Base-by-base conservation (phyloP, 2,888 invertebrate genomes). In the Oligia fasciuncula region DNA sequence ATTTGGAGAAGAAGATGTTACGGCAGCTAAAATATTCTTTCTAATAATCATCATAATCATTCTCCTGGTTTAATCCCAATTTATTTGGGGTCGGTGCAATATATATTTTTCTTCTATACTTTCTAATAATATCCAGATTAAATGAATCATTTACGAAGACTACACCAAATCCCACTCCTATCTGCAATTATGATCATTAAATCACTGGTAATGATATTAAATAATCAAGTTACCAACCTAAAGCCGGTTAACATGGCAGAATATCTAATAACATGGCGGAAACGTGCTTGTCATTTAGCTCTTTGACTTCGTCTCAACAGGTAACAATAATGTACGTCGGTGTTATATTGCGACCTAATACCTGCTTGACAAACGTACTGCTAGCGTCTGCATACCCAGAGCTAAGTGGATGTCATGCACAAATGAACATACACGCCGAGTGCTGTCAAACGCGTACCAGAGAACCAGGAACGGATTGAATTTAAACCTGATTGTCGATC, bases 351-450 rank as follows among this genome's bases (percentile, higher is more conserved):
- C 60, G 51, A 62, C 14, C 54, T 76, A 79, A 80, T 77, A 65
- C 69, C 65, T 73, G 73, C 74, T 84, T 81, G 79, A 83, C 83
- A 86, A 77, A 76, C 54, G 51, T 87, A 82, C 79, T 70, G 73
- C 77, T 81, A 79, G 71, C 80, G 80, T 73, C 83, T 89, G 85
- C 84, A 83, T 79, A 72, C 60, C 77, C 73, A 77, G 73, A 84
- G 84, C 87, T 86, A 87, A 77, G 81, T 79, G 79, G 77, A 74
- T 78, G 87, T 87, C 86, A 86, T 88, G 85, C 80, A 74, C 79
- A 84, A 86, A 88, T 91, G 90, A 90, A 89, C 88, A 85, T 81
- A 84, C 83, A 65, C 77, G 57, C 77, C 69, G 67, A 84, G 63
- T 60, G 54, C 74, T 86, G 80, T 85, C 79, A 83, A 83, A 80